Evolutionary conservation across 2,797 vertebrate species (phyloP).

Genomic region (Manis crassicaudata): DNA sequence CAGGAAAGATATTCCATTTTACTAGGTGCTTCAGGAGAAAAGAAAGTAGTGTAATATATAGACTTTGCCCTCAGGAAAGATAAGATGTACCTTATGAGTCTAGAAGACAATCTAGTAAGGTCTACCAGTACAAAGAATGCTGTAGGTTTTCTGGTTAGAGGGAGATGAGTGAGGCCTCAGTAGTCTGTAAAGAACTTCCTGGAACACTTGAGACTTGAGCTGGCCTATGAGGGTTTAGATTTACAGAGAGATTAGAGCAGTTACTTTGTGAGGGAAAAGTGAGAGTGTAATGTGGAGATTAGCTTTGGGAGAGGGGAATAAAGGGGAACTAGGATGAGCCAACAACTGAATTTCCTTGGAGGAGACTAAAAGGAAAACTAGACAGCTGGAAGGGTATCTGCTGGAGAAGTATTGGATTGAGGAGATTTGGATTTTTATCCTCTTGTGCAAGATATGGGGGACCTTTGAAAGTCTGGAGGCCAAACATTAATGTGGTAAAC

Average conservation of each 20-base stretch:
- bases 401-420: slow-evolving; percentile 6
- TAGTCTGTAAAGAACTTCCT: slow-evolving; percentile 62
- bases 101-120: slow-evolving; percentile 11
- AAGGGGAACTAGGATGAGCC: slow-evolving; percentile 3
- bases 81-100: background rate
- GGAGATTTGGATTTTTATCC: slow-evolving; percentile 48
- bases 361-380: background rate
- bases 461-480: slow-evolving; percentile 17
- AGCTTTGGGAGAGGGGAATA: background rate
- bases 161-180: background rate
- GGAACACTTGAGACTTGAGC: slow-evolving; percentile 34
- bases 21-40: background rate
- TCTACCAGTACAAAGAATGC: slow-evolving; percentile 4
- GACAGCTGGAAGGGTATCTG: background rate
- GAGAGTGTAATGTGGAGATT: slow-evolving; percentile 28
- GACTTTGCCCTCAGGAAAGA: slow-evolving; percentile 5
- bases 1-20: background rate
- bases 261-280: slow-evolving; percentile 42
- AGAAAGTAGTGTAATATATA: background rate
- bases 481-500: background rate
- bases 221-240: slow-evolving; percentile 45
- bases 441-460: background rate
- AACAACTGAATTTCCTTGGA: slow-evolving; percentile 25
- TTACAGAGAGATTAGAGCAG: slow-evolving; percentile 59
- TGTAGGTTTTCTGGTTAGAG: slow-evolving; percentile 18